Evolutionary conservation across 2,113 vertebrate genomes (phyloP).

Genomic region (Macquaria australasica): DNA sequence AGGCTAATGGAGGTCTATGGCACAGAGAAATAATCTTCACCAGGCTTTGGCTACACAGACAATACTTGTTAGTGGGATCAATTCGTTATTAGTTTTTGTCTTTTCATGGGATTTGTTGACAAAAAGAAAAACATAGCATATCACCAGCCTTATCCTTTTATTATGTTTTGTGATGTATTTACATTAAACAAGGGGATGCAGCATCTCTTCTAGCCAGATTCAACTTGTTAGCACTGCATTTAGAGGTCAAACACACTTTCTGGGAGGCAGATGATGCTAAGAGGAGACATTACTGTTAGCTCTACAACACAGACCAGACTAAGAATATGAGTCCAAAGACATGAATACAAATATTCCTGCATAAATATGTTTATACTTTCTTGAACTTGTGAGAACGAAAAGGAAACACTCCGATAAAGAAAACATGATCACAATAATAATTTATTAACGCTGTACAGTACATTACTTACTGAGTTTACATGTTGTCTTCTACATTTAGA

Average conservation of each 20-base stretch:
- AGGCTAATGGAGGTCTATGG: neutral
- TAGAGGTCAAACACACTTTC: neutral
- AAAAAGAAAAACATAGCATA: too few species aligned
- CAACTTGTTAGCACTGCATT: neutral
- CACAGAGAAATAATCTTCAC: neutral
- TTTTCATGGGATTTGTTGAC: too few species aligned
- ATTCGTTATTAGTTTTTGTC: neutral
- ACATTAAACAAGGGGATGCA: neutral
- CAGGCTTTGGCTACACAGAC: neutral
- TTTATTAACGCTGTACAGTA: constrained; percentile 60
- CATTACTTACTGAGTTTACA: constrained; percentile 14
- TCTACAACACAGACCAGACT: neutral
- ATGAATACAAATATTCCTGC: neutral
- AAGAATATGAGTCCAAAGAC: neutral
- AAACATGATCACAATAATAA: neutral
- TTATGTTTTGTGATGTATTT: neutral
- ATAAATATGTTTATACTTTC: neutral
- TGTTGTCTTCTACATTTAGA: constrained; percentile 15
- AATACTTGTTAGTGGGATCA: neutral
- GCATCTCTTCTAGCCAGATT: neutral
- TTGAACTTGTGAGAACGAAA: neutral
- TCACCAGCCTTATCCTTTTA: neutral
- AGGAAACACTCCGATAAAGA: neutral
- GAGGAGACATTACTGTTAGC: neutral
- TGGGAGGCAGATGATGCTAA: neutral